Percentiles rank a stretch among this genome's conserved stretches.
Conservation (phyloP, 2,888 invertebrate genomes). For the Agonopterix heracliana region DNA sequence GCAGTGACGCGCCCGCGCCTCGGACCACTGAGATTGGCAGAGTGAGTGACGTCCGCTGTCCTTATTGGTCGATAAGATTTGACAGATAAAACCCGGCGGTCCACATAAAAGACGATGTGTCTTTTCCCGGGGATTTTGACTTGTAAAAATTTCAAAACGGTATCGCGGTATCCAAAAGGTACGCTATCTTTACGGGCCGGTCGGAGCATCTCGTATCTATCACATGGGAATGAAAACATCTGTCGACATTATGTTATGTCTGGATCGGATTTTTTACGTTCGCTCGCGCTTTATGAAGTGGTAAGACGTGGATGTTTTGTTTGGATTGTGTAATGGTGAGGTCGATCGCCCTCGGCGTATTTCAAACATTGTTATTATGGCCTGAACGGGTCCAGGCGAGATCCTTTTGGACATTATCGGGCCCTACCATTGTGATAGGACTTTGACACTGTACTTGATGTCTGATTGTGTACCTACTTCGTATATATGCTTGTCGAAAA, state of each 20-base stretch:
- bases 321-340: constrained; percentile 50
- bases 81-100: constrained; percentile 66
- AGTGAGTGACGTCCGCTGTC: constrained; percentile 73
- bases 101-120: constrained; percentile 66
- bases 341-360: constrained; percentile 45
- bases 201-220: constrained; percentile 47
- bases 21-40: constrained; percentile 59
- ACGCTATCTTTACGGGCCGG: constrained; percentile 35
- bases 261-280: constrained; percentile 38
- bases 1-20: constrained; percentile 54
- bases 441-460: constrained; percentile 28
- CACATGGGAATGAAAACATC: constrained; percentile 69
- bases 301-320: constrained; percentile 39
- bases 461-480: constrained; percentile 21
- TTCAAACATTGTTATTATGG: constrained; percentile 40
- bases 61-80: constrained; percentile 74
- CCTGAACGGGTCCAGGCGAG: constrained; percentile 31
- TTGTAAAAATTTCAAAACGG: constrained; percentile 64
- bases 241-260: constrained; percentile 59
- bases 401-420: constrained; percentile 39
- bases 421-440: constrained; percentile 33
- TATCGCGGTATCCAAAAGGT: constrained; percentile 54
- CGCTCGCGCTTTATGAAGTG: constrained; percentile 47
- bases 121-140: constrained; percentile 53
- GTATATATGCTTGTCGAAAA: not conserved